Evolutionary conservation across 2,113 vertebrate species (phyloP), one percentile per base, ranked within the genome.

Genomic region (Syngnathoides biaculeatus): DNA sequence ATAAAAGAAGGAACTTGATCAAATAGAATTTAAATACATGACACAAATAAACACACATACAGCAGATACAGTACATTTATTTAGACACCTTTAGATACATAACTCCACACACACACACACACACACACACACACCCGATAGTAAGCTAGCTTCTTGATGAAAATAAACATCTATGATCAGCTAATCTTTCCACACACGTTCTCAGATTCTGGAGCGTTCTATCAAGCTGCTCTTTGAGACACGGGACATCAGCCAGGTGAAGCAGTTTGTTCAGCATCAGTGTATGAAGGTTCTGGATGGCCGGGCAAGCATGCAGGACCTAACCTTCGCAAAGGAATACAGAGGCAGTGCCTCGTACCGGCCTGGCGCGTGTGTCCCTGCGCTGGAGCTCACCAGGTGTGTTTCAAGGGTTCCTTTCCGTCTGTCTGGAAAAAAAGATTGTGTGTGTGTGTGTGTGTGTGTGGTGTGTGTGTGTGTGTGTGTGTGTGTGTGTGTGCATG

Each of bases 171-270:
- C n/a, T n/a, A n/a, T 12, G 22, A 55, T 55, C 22, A 35, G 30
- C 52, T 14, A 5, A 22, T 14, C 10, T 4, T 2, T 6, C 11
- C 17, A 45, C 5, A 0, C 8, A 8, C 9, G 43, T 45, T 4
- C 22, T 42, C 38, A 99, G 97, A 94, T 99, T 79, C 92, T 99
- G 88, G 94, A 99, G 87, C 92, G 97, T 64, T 98, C 97, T 71
- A 93, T 99, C 78, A 98, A 97, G 93, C 93, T 99, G 86, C 92
- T 99, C 78, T 99, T 99, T 88, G 97, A 99, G 91, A 96, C 94
- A 2, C 93, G 97, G 79, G 97, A 99, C 87, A 94, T 99, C 84
- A 99, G 96, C 89, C 94, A 94, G 89, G 96, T 99, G 84, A 98
- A 98, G 85, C 94, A 94, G 73, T 99, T 94, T 1, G 95, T 99